Conservation (phyloP, 2,888 invertebrate genomes). For the Hoplodrina ambigua region DNA sequence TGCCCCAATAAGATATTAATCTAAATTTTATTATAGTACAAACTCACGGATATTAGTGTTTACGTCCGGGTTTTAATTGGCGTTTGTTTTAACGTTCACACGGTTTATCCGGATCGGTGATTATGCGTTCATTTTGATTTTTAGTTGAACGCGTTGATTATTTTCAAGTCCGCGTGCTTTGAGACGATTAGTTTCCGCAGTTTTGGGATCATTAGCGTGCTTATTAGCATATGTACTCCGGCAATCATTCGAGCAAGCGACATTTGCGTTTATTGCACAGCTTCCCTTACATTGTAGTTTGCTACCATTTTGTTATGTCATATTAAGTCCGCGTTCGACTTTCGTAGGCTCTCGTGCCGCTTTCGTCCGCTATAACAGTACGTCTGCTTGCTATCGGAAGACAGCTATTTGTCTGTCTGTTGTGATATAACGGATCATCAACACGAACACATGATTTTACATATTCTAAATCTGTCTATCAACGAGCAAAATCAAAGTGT, state of each 20-base stretch:
- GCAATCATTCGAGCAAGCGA: neutral
- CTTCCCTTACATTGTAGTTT: conserved; percentile 51
- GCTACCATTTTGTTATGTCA: conserved; percentile 68
- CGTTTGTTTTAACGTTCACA: conserved; percentile 68
- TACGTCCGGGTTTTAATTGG: conserved; percentile 74
- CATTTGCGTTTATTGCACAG: conserved; percentile 2
- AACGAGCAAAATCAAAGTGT: conserved; percentile 1
- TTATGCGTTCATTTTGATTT: conserved; percentile 44
- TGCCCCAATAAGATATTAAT: conserved; percentile 55
- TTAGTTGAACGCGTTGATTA: conserved; percentile 20
- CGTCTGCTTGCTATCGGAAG: conserved; percentile 65
- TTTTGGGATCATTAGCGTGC: conserved; percentile 41
- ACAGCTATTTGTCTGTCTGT: conserved; percentile 64
- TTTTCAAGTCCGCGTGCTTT: conserved; percentile 27
- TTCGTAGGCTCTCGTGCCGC: conserved; percentile 65
- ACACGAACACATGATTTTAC: conserved; percentile 47
- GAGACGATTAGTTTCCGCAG: conserved; percentile 48
- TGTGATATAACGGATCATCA: conserved; percentile 62
- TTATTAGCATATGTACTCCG: conserved; percentile 32
- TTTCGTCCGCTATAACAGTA: conserved; percentile 64
- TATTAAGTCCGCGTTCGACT: conserved; percentile 67
- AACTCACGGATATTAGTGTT: conserved; percentile 63
- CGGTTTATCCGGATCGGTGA: conserved; percentile 62
- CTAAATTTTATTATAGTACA: conserved; percentile 53
- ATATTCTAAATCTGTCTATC: conserved; percentile 24